These are phyloP conservation scores for Sarcophaga caerulescens DNA, from an alignment of 2,888 invertebrate species.

Conservation along the genomic window DNA sequence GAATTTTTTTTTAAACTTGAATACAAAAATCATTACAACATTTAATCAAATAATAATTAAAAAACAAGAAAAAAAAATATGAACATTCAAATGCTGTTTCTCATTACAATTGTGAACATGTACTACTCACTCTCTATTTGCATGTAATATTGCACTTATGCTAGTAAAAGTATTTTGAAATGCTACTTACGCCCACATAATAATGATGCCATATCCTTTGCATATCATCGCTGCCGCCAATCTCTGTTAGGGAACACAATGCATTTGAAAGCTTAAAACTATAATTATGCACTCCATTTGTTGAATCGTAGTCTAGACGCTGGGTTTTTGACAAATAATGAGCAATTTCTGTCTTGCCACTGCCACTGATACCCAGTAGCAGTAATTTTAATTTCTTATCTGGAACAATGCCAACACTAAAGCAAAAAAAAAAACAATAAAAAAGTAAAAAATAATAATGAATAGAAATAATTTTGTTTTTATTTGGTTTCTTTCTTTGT, in stretches of 20 bases:
- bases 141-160: no score
- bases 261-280: constrained; percentile 53
- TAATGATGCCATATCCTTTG: constrained; percentile 79
- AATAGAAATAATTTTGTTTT: constrained; percentile 16
- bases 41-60: no score
- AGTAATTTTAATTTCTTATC: constrained; percentile 73
- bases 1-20: no score
- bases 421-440: neutral
- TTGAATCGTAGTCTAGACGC: constrained; percentile 73
- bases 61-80: no score
- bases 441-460: constrained; percentile 33
- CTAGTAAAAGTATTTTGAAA: no score
- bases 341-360: constrained; percentile 79
- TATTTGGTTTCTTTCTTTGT: neutral
- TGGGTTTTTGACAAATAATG: constrained; percentile 71
- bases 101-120: no score
- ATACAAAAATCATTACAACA: no score
- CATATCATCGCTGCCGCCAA: constrained; percentile 78
- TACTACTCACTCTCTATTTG: no score
- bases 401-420: constrained; percentile 67
- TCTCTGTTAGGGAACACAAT: constrained; percentile 75
- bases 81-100: no score
- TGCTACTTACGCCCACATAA: constrained; percentile 72
- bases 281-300: constrained; percentile 78
- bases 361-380: constrained; percentile 75